A percentile compares a stretch with the other conserved stretches of the same genome.
Evolutionary conservation across 2,888 invertebrate species (phyloP).

Genomic region (Orthosia gothica): DNA sequence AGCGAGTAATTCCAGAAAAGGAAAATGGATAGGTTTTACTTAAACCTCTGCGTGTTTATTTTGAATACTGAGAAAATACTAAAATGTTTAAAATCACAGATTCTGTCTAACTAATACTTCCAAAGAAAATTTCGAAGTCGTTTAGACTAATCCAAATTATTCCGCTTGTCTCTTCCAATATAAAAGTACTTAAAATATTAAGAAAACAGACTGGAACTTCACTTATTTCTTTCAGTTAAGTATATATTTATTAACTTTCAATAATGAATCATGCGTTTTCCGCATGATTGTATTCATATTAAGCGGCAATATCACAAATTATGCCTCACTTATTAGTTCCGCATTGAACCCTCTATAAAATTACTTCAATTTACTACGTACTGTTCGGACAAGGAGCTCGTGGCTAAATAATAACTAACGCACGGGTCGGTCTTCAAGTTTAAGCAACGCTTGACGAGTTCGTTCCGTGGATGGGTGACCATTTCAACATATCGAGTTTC

Average conservation of each 20-base stretch:
- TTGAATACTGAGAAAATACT: background rate
- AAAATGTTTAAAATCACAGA: slow-evolving; percentile 3
- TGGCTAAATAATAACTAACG: too few species aligned
- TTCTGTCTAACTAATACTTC: background rate
- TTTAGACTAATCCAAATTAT: slow-evolving; percentile 25
- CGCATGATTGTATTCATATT: slow-evolving; percentile 3
- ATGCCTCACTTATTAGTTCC: slow-evolving; percentile 5
- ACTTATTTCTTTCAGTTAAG: background rate
- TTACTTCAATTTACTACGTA: slow-evolving; percentile 44
- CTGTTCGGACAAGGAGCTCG: too few species aligned
- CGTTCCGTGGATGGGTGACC: too few species aligned
- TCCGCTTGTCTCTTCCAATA: slow-evolving; percentile 5
- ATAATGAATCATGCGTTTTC: slow-evolving; percentile 1
- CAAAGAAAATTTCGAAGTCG: slow-evolving; percentile 1
- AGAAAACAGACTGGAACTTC: background rate
- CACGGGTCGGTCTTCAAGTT: too few species aligned
- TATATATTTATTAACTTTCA: background rate
- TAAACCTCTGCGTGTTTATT: background rate
- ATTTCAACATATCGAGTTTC: too few species aligned
- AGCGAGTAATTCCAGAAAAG: background rate
- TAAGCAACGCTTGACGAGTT: too few species aligned
- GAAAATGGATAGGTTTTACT: background rate
- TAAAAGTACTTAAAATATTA: slow-evolving; percentile 26
- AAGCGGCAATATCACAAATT: slow-evolving; percentile 19
- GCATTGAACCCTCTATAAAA: slow-evolving; percentile 31